Evolutionary conservation across 2,888 invertebrate species (phyloP).

Genomic region (Hetaerina titia): DNA sequence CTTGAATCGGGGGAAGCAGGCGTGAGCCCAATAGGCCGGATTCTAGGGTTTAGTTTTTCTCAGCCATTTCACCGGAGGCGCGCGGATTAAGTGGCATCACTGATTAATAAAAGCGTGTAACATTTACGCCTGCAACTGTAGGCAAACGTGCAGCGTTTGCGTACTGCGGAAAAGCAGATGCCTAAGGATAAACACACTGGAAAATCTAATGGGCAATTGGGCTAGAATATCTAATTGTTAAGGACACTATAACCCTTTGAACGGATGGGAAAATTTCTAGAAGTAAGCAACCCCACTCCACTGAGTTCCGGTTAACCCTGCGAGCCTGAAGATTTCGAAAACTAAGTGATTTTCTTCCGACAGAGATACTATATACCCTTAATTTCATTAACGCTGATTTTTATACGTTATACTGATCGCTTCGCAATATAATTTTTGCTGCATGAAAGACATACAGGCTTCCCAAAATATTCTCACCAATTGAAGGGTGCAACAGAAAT

Average conservation of each 20-base stretch:
- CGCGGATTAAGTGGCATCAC: slow-evolving; percentile 17
- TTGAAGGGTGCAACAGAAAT: too few relatives aligned
- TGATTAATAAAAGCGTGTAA: slow-evolving; percentile 9
- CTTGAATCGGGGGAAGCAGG: too few relatives aligned
- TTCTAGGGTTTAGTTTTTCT: neutral
- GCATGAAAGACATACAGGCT: too few relatives aligned
- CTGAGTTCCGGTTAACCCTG: neutral
- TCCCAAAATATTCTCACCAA: too few relatives aligned
- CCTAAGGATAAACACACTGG: neutral
- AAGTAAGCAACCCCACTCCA: neutral
- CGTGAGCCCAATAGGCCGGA: neutral
- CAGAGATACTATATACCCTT: neutral
- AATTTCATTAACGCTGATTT: neutral
- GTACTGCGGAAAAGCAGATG: neutral
- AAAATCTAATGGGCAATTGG: neutral
- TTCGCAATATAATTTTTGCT: too few relatives aligned
- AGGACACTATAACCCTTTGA: neutral
- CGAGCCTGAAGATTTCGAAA: neutral
- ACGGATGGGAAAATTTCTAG: neutral
- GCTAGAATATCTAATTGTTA: neutral
- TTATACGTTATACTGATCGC: neutral
- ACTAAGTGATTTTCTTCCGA: neutral
- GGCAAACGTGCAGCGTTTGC: neutral
- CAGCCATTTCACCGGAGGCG: neutral
- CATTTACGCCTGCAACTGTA: neutral